phyloP scores from a whole-genome alignment of 1,140 invertebrate genomes.

The Apis mellifera region Amel_HAv3.1 CM009934.2:10775501-10776000 shows the following conservation, averaged over 20 bases:
- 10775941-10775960: background rate
- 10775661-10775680: too few species aligned
- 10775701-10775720: background rate
- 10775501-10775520: background rate
- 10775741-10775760: background rate
- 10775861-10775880: background rate
- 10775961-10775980: background rate
- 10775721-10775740: background rate
- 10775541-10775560: background rate
- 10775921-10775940: background rate
- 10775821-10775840: too few species aligned
- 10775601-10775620: too few species aligned
- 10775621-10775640: too few species aligned
- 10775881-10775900: background rate
- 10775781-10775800: background rate
- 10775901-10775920: background rate
- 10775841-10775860: background rate
- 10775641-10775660: too few species aligned
- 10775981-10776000: background rate
- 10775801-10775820: background rate
- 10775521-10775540: background rate
- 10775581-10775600: too few species aligned
- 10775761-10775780: slow-evolving; percentile 6
- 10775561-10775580: too few species aligned
- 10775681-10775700: background rate